These are phyloP conservation scores for Gymnothorax javanicus DNA, from an alignment of 2,797 vertebrate species.

Conservation along the genomic window DNA sequence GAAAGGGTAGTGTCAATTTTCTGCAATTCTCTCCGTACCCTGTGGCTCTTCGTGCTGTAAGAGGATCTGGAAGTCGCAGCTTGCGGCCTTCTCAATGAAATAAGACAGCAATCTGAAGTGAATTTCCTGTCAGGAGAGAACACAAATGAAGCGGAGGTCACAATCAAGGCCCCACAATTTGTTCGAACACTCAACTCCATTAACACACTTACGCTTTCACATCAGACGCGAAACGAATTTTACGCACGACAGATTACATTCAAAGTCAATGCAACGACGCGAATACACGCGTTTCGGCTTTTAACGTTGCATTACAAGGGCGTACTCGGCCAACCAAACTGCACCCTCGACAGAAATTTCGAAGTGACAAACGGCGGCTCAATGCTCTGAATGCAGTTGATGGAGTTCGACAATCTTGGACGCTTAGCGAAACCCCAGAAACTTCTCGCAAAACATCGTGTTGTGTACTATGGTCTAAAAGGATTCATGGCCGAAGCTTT, in stretches of 20 bases:
- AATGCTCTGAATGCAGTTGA: background rate
- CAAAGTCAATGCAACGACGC: too few relatives aligned
- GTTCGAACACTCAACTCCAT: too few relatives aligned
- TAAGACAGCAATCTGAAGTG: constrained; percentile 53
- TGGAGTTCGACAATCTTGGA: background rate
- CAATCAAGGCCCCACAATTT: background rate
- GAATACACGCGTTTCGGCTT: too few relatives aligned
- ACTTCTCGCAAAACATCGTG: background rate
- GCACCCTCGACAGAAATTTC: too few relatives aligned
- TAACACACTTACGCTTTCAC: too few relatives aligned
- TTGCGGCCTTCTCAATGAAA: constrained; percentile 51
- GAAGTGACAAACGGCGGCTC: too few relatives aligned
- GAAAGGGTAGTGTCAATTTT: background rate
- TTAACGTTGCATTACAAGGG: too few relatives aligned
- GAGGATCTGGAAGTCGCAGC: constrained; percentile 40
- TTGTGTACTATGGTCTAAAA: background rate
- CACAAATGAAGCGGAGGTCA: background rate
- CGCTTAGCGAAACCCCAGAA: too few relatives aligned
- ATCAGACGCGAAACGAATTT: too few relatives aligned
- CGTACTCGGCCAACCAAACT: too few relatives aligned
- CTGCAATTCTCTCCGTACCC: constrained; percentile 39
- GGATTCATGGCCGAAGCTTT: background rate
- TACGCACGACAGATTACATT: too few relatives aligned
- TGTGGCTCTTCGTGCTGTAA: constrained; percentile 42
- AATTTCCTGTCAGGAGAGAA: constrained; percentile 51